Evolutionary conservation across 1,140 invertebrate genomes (phyloP).

Genomic region (Drosophila arawakana): DNA sequence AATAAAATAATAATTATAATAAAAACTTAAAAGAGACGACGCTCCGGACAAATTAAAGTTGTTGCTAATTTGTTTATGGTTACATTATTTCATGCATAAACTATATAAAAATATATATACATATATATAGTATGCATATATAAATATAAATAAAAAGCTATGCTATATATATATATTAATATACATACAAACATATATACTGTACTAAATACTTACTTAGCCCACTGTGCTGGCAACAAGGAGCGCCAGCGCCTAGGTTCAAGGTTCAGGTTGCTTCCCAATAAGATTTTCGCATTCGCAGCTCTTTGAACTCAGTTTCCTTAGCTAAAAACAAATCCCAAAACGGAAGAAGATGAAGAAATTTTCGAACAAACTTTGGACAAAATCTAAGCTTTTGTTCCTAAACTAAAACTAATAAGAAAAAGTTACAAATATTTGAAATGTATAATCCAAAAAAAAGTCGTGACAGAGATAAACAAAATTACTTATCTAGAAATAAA

Average conservation of each 20-base stretch:
- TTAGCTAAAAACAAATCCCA: constrained; percentile 41
- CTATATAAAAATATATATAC: constrained; percentile 51
- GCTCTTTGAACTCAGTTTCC: constrained; percentile 79
- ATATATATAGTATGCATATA: constrained; percentile 49
- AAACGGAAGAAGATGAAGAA: constrained; percentile 14
- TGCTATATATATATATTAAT: constrained; percentile 42
- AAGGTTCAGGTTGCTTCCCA: constrained; percentile 66
- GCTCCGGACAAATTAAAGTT: constrained; percentile 78
- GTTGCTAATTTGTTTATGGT: constrained; percentile 84
- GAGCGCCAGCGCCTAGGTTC: constrained; percentile 55
- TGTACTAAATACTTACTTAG: constrained; percentile 48
- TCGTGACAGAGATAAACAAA: constrained; percentile 7
- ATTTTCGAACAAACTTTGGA: constrained; percentile 45
- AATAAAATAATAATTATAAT: constrained; percentile 51
- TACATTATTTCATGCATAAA: constrained; percentile 82
- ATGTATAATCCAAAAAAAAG: constrained; percentile 71
- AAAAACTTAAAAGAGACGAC: constrained; percentile 55
- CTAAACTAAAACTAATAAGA: constrained; percentile 52
- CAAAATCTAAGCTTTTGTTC: constrained; percentile 74
- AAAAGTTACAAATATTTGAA: constrained; percentile 65
- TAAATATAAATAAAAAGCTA: constrained; percentile 37
- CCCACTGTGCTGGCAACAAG: constrained; percentile 67
- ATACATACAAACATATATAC: constrained; percentile 34
- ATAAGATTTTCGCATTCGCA: constrained; percentile 54
- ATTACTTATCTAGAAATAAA: constrained; percentile 44